Evolutionary conservation across 2,888 invertebrate species (phyloP), one percentile per base, ranked within the genome.

Genomic region (Achlya flavicornis): DNA sequence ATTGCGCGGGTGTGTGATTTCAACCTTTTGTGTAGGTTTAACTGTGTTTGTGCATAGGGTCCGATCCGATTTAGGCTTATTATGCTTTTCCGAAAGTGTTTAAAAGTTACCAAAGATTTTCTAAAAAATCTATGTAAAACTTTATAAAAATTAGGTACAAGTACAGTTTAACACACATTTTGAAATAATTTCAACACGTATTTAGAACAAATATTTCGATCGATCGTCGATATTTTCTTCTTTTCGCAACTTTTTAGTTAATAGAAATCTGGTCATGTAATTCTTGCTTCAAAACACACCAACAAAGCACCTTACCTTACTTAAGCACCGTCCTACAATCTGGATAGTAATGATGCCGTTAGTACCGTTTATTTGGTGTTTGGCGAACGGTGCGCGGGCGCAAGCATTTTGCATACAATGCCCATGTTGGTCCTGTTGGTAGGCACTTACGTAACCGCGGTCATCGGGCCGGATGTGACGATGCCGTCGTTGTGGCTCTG

Each of bases 401-500:
- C 80, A 71, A 66, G 69, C 81, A 85, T 87, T 93, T 93, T 90
- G 92, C 93, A 93, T 92, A 93, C 93, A 93, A 93, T 93, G 90
- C 87, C 90, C 89, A 88, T 91, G 85, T 82, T 82, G 87, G 82
- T 80, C 89, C 88, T 91, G 85, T 82, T 82, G 87, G 82, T 80
- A 80, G 80, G 77, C 79, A 83, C 83, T 91, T 91, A 91, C 90
- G 91, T 90, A 91, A 91, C 68, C 73, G 80, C 83, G 89, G 87
- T 84, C 88, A 87, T 76, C 80, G 80, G 85, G 88, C 89, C 92
- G 92, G 93, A 93, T 90, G 88, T 88, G 90, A 90, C 87, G 90
- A 77, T 76, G 78, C 76, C 78, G 74, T 69, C 78, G 74, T 69
- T 64, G 75, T 72, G 79, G 75, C 81, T 81, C 79, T 78, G 79